Evolutionary conservation across 1,140 invertebrate genomes (phyloP), one percentile per base, ranked within the genome.

Genomic region (Eulimnadia texana): DNA sequence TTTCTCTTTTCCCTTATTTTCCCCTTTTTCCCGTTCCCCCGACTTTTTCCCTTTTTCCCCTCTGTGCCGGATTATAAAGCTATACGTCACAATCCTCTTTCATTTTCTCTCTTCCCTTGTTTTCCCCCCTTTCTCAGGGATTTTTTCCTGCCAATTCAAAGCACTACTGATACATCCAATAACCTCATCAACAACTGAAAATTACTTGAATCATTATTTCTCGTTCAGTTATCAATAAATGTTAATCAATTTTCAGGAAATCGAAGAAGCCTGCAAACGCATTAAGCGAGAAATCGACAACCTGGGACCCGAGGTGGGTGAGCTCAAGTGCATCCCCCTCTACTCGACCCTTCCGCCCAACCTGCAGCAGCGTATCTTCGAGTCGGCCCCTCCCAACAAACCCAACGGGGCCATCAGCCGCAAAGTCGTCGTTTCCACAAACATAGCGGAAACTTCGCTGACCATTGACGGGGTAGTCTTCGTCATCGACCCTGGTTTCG

Each of bases 401-500:
- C 70, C 90, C 0, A 97, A 93, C 71, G 96, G 95, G 10, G 92
- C 90, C 0, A 90, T 99, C 60, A 94, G 96, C 0, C 78, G 93
- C 20, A 98, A 98, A 67, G 73, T 95, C 22, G 95, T 99, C 0
- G 92, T 99, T 0, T 98, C 95, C 0, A 99, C 97, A 0, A 99
- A 99, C 71, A 99, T 99, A 67, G 97, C 97, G 0, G 97, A 99
- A 78, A 99, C 97, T 0, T 99, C 95, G 0, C 76, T 99, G 3
- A 99, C 97, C 1, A 99, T 99, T 69, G 97, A 99, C 71, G 97
- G 97, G 62, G 94, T 99, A n/a, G 96, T 99, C 3, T 99, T 98
- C 77, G 97, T 99, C 1, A 99, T 99, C 70, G 97, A 99, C 78
- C 95, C 97, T n/a, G 97, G 97, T 16, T 99, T 99, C 79, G 93